Conservation (phyloP, 2,113 vertebrate species). For the Calidris pugnax region DNA sequence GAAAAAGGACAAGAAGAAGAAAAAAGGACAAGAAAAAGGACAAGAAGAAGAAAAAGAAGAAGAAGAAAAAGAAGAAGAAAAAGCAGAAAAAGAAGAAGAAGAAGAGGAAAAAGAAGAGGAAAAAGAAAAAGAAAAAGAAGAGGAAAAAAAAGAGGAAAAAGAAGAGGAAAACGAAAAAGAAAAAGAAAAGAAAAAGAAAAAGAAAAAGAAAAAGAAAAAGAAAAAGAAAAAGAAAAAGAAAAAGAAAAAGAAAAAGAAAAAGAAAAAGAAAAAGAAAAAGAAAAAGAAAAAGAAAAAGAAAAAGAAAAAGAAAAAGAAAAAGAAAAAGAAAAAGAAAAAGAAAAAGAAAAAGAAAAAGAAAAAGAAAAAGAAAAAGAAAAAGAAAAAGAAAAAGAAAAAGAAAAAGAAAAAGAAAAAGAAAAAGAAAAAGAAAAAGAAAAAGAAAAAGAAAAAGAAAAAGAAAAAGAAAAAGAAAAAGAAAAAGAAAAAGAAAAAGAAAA, state of each 20-base stretch:
- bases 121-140: accelerated
- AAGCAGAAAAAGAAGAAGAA: accelerated
- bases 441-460: too few relatives aligned
- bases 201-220: too few relatives aligned
- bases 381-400: too few relatives aligned
- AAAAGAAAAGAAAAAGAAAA: not conserved
- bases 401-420: too few relatives aligned
- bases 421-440: not conserved
- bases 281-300: too few relatives aligned
- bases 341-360: too few relatives aligned
- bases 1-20: accelerated
- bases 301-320: accelerated
- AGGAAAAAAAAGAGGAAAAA: too few relatives aligned
- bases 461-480: too few relatives aligned
- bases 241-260: accelerated
- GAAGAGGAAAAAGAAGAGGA: accelerated
- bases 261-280: accelerated
- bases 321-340: accelerated
- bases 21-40: accelerated
- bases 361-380: accelerated
- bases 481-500: accelerated
- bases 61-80: accelerated
- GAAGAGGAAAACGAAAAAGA: too few relatives aligned
- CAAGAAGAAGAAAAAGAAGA: too few relatives aligned
- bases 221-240: too few relatives aligned